Conservation (phyloP, 1,140 invertebrate genomes). For the Aphidius ervi region DNA sequence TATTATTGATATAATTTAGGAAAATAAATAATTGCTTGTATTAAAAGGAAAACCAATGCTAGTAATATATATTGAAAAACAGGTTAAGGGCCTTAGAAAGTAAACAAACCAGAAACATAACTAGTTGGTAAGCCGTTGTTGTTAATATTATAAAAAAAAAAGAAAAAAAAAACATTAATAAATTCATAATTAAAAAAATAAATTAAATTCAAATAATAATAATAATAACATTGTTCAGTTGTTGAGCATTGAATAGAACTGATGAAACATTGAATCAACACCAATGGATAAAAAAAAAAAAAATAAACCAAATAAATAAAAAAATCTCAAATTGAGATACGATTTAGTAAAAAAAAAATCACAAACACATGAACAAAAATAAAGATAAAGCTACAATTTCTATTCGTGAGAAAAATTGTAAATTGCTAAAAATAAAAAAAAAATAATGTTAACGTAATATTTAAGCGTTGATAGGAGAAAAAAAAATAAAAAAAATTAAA, state of each 20-base stretch:
- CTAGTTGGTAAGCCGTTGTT: constrained; percentile 41
- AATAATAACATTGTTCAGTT: background rate
- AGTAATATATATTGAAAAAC: too few relatives aligned
- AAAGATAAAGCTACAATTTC: background rate
- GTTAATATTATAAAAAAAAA: constrained; percentile 32
- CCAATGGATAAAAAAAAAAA: too few relatives aligned
- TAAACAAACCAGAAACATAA: constrained; percentile 43
- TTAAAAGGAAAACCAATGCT: background rate
- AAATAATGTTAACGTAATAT: constrained; percentile 22
- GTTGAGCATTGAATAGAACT: too few relatives aligned
- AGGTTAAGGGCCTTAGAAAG: constrained; percentile 37
- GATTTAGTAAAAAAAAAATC: background rate
- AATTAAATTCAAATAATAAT: constrained; percentile 1
- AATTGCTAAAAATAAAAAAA: background rate
- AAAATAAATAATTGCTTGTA: background rate
- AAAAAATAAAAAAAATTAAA: background rate
- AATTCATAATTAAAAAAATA: constrained; percentile 3
- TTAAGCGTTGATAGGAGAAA: constrained; percentile 15
- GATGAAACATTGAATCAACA: too few relatives aligned
- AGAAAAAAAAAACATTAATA: background rate
- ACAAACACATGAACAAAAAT: background rate
- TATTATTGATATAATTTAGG: background rate
- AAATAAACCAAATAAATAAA: too few relatives aligned
- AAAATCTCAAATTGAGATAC: too few relatives aligned
- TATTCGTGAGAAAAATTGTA: background rate